Evolutionary conservation across 2,888 invertebrate genomes (phyloP).

Genomic region (Acronicta psi): DNA sequence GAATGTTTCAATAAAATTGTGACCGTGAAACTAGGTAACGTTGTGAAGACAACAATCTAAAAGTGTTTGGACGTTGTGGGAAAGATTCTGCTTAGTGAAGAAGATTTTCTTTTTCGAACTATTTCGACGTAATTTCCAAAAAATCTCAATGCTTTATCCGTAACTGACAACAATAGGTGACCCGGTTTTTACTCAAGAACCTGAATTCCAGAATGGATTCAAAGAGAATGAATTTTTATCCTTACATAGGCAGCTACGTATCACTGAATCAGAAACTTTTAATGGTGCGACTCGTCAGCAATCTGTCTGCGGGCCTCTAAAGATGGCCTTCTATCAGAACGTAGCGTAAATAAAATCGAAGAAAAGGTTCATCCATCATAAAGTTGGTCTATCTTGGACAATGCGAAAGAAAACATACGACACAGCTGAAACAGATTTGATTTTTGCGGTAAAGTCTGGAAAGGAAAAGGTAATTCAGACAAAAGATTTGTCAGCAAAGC

Average conservation of each 20-base stretch:
- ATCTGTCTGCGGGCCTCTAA: constrained; percentile 60
- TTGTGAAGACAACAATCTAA: neutral
- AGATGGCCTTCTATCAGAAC: constrained; percentile 59
- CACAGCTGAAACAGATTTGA: constrained; percentile 40
- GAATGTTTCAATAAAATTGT: constrained; percentile 14
- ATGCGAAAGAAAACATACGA: constrained; percentile 39
- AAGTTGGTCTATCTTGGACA: constrained; percentile 41
- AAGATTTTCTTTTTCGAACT: neutral
- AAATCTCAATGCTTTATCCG: constrained; percentile 6
- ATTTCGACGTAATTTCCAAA: constrained; percentile 10
- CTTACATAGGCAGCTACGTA: constrained; percentile 53
- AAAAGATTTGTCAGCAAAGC: constrained; percentile 26
- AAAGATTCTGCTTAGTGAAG: neutral
- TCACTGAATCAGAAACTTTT: constrained; percentile 79
- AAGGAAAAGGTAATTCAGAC: constrained; percentile 9
- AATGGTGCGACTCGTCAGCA: constrained; percentile 74
- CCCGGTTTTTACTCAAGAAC: constrained; percentile 21
- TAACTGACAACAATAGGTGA: constrained; percentile 31
- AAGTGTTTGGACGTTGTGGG: neutral
- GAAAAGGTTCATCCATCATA: constrained; percentile 28
- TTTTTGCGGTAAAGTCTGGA: constrained; percentile 28
- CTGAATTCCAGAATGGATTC: constrained; percentile 24
- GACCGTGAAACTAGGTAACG: constrained; percentile 4
- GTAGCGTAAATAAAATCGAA: constrained; percentile 42
- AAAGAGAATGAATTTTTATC: constrained; percentile 49